These are phyloP conservation scores for Ahaetulla prasina DNA, from an alignment of 2,113 vertebrate species.

Conservation along the genomic window DNA sequence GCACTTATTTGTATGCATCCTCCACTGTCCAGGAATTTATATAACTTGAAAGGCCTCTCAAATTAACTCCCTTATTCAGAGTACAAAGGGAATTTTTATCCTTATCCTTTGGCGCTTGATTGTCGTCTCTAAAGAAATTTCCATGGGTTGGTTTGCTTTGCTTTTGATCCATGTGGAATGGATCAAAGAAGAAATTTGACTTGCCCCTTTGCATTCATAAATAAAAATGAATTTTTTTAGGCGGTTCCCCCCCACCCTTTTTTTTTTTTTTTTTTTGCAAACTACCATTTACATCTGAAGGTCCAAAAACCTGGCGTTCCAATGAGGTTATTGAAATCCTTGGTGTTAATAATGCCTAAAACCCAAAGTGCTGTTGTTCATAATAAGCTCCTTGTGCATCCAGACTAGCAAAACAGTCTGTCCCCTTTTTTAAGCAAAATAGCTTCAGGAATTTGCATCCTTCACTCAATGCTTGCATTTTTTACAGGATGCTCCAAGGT, in stretches of 20 bases:
- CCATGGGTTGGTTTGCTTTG: neutral
- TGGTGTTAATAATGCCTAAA: slow-evolving; percentile 39
- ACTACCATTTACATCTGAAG: neutral
- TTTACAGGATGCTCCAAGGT: slow-evolving; percentile 53
- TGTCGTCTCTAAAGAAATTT: neutral
- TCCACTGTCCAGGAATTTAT: slow-evolving; percentile 26
- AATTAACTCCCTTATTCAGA: slow-evolving; percentile 7
- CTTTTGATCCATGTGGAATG: neutral
- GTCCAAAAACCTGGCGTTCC: neutral
- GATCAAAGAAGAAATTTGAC: neutral
- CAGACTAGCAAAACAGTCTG: slow-evolving; percentile 22
- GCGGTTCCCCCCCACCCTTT: too few species aligned
- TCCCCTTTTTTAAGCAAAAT: neutral
- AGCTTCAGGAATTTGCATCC: slow-evolving; percentile 28
- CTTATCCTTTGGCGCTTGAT: neutral
- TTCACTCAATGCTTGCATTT: too few species aligned
- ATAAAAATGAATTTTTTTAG: slow-evolving; percentile 31
- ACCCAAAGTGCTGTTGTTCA: neutral
- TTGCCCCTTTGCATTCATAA: neutral
- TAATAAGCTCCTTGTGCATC: slow-evolving; percentile 31
- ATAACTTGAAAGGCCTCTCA: slow-evolving; percentile 22
- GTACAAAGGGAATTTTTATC: slow-evolving; percentile 41
- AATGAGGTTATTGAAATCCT: slow-evolving; percentile 13
- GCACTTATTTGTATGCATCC: slow-evolving; percentile 25
- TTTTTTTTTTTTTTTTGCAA: neutral